A percentile compares a stretch with the other conserved stretches of the same genome.
Conservation (phyloP, 2,797 vertebrate genomes). For the Pelobates cultripes region DNA sequence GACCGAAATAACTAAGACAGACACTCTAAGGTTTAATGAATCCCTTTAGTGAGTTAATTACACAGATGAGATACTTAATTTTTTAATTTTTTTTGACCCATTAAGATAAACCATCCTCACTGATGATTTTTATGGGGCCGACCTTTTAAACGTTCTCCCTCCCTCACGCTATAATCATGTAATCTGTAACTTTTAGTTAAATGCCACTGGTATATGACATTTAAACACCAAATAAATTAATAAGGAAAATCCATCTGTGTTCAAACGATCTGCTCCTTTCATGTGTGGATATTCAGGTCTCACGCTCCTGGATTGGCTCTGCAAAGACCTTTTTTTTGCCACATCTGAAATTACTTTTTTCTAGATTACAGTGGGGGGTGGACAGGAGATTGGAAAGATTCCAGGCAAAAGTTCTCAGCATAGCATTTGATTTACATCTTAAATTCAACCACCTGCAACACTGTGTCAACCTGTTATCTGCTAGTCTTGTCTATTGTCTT, state of each 20-base stretch:
- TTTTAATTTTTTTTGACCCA: slow-evolving; percentile 24
- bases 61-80: slow-evolving; percentile 26
- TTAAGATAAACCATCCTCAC: slow-evolving; percentile 30
- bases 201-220: slow-evolving; percentile 48
- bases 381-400: background rate
- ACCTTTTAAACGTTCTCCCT: slow-evolving; percentile 44
- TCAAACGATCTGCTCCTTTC: slow-evolving; percentile 25
- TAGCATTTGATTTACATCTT: slow-evolving; percentile 21
- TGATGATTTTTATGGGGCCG: slow-evolving; percentile 37
- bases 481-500: slow-evolving; percentile 6
- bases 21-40: background rate
- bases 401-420: slow-evolving; percentile 12
- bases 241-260: slow-evolving; percentile 30
- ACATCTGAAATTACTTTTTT: slow-evolving; percentile 21
- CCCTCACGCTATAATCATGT: slow-evolving; percentile 24
- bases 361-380: background rate
- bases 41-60: slow-evolving; percentile 36
- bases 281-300: slow-evolving; percentile 30
- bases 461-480: slow-evolving; percentile 27
- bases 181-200: slow-evolving; percentile 38
- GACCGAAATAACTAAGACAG: too few species aligned
- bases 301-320: slow-evolving; percentile 13
- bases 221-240: slow-evolving; percentile 39
- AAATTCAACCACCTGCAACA: slow-evolving; percentile 12
- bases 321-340: background rate